Base-by-base conservation (phyloP, 1,140 invertebrate genomes). In the Euwallacea similis region DNA sequence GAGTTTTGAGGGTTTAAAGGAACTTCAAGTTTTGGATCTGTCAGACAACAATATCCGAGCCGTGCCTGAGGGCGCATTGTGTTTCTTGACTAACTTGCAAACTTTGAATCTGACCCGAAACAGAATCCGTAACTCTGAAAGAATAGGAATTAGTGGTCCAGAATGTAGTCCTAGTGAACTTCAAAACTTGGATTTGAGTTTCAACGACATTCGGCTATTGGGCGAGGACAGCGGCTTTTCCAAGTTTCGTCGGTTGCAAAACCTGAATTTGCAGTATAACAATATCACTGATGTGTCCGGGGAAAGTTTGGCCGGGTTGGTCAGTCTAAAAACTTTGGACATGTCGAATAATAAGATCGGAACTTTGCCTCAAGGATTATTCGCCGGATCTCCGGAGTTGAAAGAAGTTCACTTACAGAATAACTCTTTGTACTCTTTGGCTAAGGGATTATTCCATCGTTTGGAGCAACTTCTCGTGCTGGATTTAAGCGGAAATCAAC, bases 401-500 rank as follows among this genome's bases (percentile, higher is more conserved):
- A 85, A 90, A n/a, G 92, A 95, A 83, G 89, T 95, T 15, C 89
- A 94, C 80, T 82, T 94, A 72, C 90, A 93, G 74, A 87, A 91
- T 79, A 95, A 95, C 78, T 90, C 90, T 13, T 82, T 95, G 11
- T 89, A 88, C 74, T 91, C 92, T 75, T 80, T 96, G 58, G 90
- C 92, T 8, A 87, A 87, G 66, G 91, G 91, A n/a, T 84, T 93
- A 11, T 95, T 96, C 80, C 90, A 92, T 73, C 87, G 90, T 0
- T 83, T 97, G 50, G 90, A 93, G 74, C 90, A 94, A 77, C 83
- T 98, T 60, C 84, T 94, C 47, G 88, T 94, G 8, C 85, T 98
- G 43, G 93, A 98, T 81, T 84, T 97, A 61, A 93, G 93, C 1
- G 88, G 91, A 66, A 98, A 98, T 83, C 88, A 90, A 76, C 84